Conservation (phyloP, 2,113 vertebrate genomes). For the Psilopogon haemacephalus region DNA sequence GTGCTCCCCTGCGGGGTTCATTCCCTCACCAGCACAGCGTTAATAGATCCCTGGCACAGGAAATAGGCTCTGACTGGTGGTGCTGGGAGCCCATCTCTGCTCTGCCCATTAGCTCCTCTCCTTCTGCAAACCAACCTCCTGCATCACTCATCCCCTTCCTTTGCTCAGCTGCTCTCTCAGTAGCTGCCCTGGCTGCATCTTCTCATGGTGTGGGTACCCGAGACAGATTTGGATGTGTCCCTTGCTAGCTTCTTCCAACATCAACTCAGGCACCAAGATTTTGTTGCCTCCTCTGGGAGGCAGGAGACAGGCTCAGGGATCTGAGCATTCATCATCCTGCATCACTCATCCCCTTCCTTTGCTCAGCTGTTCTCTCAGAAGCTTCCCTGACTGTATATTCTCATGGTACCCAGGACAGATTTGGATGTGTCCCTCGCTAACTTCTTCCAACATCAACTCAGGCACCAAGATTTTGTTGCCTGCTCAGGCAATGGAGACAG, state of each 20-base stretch:
- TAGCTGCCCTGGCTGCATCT: neutral
- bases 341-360: too few species aligned
- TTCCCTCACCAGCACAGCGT: neutral
- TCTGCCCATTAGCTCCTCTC: neutral
- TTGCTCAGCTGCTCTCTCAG: neutral
- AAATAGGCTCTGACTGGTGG: neutral
- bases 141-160: neutral
- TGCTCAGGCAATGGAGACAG: neutral
- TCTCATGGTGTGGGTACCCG: too few species aligned
- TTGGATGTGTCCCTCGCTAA: too few species aligned
- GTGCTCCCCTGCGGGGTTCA: neutral
- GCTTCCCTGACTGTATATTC: too few species aligned
- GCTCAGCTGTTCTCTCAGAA: too few species aligned
- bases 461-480: neutral
- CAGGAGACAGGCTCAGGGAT: neutral
- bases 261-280: neutral
- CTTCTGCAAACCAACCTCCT: neutral
- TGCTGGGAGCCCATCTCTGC: neutral
- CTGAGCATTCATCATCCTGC: too few species aligned
- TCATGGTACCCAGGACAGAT: too few species aligned
- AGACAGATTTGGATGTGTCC: neutral
- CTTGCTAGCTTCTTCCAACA: neutral
- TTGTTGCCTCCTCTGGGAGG: neutral
- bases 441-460: neutral
- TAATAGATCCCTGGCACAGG: constrained; percentile 1